phyloP scores from a whole-genome alignment of 1,140 invertebrate genomes.

The Gyrodactylus salaris region DNA sequence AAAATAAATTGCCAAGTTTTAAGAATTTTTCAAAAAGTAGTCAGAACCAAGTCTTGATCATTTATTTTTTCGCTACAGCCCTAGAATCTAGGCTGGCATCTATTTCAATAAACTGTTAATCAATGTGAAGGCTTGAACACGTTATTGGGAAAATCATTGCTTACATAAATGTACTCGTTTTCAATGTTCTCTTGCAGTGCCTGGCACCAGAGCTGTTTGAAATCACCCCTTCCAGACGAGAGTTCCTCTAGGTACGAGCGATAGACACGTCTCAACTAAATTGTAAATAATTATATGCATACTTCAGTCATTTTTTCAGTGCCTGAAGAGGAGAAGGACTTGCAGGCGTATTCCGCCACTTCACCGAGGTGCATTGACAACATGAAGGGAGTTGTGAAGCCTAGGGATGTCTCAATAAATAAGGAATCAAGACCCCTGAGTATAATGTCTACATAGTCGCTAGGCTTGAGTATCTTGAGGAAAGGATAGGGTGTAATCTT shows the following conservation, averaged over 20 bases:
- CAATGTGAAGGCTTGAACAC: too few relatives aligned
- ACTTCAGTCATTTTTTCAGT: too few relatives aligned
- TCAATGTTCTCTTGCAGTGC: not conserved
- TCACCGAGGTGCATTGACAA: not conserved
- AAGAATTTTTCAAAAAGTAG: too few relatives aligned
- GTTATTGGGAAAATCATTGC: not conserved
- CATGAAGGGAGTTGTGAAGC: not conserved
- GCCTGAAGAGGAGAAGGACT: too few relatives aligned
- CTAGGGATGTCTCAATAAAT: not conserved
- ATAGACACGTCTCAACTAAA: not conserved
- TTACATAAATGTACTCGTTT: not conserved
- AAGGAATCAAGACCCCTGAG: not conserved
- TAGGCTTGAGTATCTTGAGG: not conserved
- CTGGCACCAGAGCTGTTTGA: not conserved
- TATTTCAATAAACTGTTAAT: too few relatives aligned
- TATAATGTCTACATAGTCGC: not conserved
- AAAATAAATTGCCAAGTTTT: not conserved
- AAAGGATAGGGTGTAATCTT: not conserved
- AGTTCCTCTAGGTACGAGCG: not conserved
- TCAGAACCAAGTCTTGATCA: too few relatives aligned
- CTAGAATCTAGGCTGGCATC: too few relatives aligned
- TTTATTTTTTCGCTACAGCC: too few relatives aligned
- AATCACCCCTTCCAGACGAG: not conserved
- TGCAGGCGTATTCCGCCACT: not conserved
- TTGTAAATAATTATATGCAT: not conserved